These are phyloP conservation scores for Sorex fumeus DNA, from an alignment of 2,113 vertebrate genomes.

Conservation along the genomic window DNA sequence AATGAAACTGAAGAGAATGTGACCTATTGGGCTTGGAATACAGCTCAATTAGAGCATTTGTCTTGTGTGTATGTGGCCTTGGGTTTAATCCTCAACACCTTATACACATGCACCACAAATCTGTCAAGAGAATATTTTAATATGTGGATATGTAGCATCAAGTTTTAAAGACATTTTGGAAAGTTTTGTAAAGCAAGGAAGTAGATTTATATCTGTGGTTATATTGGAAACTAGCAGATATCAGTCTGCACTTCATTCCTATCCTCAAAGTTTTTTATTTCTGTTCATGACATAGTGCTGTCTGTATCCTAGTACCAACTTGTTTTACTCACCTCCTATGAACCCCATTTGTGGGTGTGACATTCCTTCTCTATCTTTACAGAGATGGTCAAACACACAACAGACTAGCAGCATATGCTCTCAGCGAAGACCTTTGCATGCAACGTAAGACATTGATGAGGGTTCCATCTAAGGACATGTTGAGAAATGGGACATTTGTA, in stretches of 20 bases:
- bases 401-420: not conserved
- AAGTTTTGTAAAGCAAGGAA: not conserved
- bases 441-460: not conserved
- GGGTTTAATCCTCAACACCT: no score
- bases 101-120: no score
- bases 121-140: no score
- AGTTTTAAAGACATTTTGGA: slow-evolving; percentile 19
- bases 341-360: not conserved
- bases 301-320: not conserved
- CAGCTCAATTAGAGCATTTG: no score
- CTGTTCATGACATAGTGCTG: not conserved
- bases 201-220: not conserved
- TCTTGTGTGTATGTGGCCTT: no score
- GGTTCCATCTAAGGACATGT: not conserved
- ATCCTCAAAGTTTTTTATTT: not conserved
- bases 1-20: not conserved
- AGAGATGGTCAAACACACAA: not conserved
- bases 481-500: not conserved
- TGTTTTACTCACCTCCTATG: not conserved
- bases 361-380: not conserved
- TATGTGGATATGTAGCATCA: not conserved
- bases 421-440: not conserved
- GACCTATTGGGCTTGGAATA: no score
- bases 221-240: not conserved
- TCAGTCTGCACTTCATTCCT: not conserved